Evolutionary conservation across 2,888 invertebrate species (phyloP).

Genomic region (Agrochola litura): DNA sequence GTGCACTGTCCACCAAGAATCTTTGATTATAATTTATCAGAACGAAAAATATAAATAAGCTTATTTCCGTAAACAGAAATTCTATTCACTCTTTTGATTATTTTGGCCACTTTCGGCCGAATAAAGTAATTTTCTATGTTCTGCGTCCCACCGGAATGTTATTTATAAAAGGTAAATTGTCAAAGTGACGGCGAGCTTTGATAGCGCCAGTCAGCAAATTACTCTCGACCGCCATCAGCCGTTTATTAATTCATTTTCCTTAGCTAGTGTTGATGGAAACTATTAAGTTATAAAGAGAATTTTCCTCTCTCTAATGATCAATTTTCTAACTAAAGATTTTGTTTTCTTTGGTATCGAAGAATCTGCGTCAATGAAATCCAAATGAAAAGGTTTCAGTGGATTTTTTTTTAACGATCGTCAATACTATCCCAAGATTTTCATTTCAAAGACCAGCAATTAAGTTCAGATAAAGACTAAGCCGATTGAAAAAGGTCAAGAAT

Average conservation of each 20-base stretch:
- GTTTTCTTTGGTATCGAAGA: neutral
- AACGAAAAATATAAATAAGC: slow-evolving; percentile 5
- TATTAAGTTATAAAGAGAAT: neutral
- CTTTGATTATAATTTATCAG: neutral
- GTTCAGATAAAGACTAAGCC: slow-evolving; percentile 9
- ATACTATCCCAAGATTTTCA: neutral
- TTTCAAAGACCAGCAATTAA: slow-evolving; percentile 5
- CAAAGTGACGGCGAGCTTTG: slow-evolving; percentile 71
- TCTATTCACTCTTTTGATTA: slow-evolving; percentile 17
- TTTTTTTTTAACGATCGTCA: neutral
- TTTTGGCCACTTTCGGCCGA: slow-evolving; percentile 41
- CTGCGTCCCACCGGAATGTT: slow-evolving; percentile 55
- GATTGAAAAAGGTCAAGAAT: slow-evolving; percentile 10
- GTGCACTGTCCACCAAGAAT: neutral
- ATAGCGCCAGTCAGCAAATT: slow-evolving; percentile 66
- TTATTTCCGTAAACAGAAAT: slow-evolving; percentile 10
- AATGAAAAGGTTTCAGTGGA: neutral
- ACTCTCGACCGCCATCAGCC: slow-evolving; percentile 62
- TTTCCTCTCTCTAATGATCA: neutral
- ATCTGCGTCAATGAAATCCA: neutral
- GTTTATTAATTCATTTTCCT: slow-evolving; percentile 56
- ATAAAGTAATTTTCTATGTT: slow-evolving; percentile 68
- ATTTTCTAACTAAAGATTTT: slow-evolving; percentile 2
- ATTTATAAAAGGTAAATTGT: slow-evolving; percentile 72
- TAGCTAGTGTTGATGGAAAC: slow-evolving; percentile 16